A percentile compares a stretch with the other conserved stretches of the same genome.
Evolutionary conservation across 2,113 vertebrate genomes (phyloP).

Genomic region (Micronycteris hirsuta): DNA sequence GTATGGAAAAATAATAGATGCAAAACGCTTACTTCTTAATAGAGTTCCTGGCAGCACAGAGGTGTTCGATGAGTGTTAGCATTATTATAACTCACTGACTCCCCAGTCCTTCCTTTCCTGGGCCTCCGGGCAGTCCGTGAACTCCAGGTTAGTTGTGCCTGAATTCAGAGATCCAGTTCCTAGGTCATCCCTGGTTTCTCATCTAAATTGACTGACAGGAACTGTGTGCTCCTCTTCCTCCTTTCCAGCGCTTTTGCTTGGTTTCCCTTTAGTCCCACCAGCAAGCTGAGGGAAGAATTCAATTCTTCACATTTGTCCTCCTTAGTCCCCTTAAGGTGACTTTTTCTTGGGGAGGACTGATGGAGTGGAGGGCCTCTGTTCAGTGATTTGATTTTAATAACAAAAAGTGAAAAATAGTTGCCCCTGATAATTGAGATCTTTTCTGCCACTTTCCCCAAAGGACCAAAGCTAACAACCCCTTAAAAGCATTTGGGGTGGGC

Average conservation of each 20-base stretch:
- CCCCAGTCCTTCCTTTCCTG: neutral
- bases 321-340: neutral
- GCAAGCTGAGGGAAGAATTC: neutral
- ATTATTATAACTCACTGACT: neutral
- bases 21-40: conserved; percentile 3
- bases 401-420: neutral
- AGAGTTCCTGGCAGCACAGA: neutral
- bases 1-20: conserved; percentile 15
- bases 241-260: neutral
- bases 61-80: neutral
- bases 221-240: neutral
- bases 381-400: neutral
- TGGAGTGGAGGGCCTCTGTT: neutral
- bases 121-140: neutral
- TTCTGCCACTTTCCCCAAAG: neutral
- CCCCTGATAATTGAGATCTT: neutral
- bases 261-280: neutral
- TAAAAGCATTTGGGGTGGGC: neutral
- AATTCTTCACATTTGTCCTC: neutral
- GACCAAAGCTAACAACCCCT: neutral
- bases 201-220: neutral
- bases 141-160: neutral
- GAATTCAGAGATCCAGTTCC: neutral
- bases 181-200: neutral
- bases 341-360: neutral